Base-by-base conservation (phyloP, 2,113 vertebrate species). In the Spea multiplicata region DNA sequence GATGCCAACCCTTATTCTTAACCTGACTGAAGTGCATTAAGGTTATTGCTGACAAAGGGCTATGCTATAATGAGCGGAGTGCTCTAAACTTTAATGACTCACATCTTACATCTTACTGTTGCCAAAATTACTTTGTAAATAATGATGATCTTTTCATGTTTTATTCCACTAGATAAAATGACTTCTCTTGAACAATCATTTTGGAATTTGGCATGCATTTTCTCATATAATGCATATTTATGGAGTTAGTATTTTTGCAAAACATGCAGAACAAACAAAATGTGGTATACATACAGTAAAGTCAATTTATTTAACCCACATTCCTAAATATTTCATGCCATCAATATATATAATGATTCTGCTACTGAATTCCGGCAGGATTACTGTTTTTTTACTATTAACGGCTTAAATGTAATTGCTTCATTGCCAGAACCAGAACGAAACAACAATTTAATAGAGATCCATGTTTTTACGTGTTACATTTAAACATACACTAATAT, bases 11-110 rank as follows among this genome's bases (percentile, higher is more conserved):
- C 57, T 61, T 13, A 61, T 61, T 61, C 14, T 61, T 61, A 61
- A 10, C 14, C 57, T 61, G 57, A 61, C 14, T 13, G 57, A 61
- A 61, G 8, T 61, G 57, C 57, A 61, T 61, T 61, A 10, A 61
- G 5, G 50, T 61, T 61, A 61, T 61, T 61, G 57, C 57, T 61
- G 57, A 61, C 57, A 61, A 61, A 61, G 57, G 13, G 57, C 57
- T 61, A 14, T 13, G 57, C 14, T 61, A 13, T 61, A 61, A 61
- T 61, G 57, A 61, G 57, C 57, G 8, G 14, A 61, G 57, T 61
- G 57, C 57, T 13, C 57, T 2, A 12, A 61, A 61, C 57, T 13
- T 61, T 61, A n/a, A 61, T 61, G 57, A 61, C 14, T 61, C 57
- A 61, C 57, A 61, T 61, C 13, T 61, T 61, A 13, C 57, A 61